A percentile compares a stretch with the other conserved stretches of the same genome.
phyloP scores from a whole-genome alignment of 2,113 vertebrate species.

The Stegastes partitus region DNA sequence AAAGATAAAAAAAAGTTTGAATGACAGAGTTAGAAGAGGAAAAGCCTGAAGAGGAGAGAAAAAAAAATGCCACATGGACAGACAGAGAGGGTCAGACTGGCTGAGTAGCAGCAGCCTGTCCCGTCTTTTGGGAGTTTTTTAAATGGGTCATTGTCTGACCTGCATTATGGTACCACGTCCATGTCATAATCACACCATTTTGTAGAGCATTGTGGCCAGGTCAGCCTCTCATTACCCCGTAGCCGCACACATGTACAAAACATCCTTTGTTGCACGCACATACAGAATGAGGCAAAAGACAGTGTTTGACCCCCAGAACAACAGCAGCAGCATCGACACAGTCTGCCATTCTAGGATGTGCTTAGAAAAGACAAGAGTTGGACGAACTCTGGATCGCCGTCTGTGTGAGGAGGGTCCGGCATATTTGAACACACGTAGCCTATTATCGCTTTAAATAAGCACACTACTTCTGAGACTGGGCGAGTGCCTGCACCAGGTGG shows the following conservation, averaged over 20 bases:
- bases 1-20: background rate
- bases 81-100: constrained; percentile 62
- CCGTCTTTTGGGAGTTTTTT: constrained; percentile 67
- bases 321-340: constrained; percentile 34
- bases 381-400: constrained; percentile 38
- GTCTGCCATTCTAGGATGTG: constrained; percentile 11
- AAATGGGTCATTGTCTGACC: constrained; percentile 83
- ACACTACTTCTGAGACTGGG: constrained; percentile 12
- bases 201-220: constrained; percentile 48
- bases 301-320: constrained; percentile 21
- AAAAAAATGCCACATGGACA: constrained; percentile 17
- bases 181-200: constrained; percentile 79
- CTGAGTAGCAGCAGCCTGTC: constrained; percentile 61
- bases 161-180: constrained; percentile 68
- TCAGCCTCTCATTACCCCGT: constrained; percentile 60
- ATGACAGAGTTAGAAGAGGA: constrained; percentile 4
- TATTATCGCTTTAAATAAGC: constrained; percentile 47
- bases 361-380: constrained; percentile 27
- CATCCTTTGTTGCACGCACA: constrained; percentile 44
- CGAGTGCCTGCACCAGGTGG: constrained; percentile 2
- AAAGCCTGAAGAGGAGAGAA: constrained; percentile 1
- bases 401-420: constrained; percentile 30
- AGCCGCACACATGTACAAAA: constrained; percentile 54
- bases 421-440: constrained; percentile 33
- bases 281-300: constrained; percentile 39